Percentiles rank a stretch among this genome's conserved stretches.
Evolutionary conservation across 1,140 invertebrate species (phyloP).

Genomic region (Drosophila serrata): DNA sequence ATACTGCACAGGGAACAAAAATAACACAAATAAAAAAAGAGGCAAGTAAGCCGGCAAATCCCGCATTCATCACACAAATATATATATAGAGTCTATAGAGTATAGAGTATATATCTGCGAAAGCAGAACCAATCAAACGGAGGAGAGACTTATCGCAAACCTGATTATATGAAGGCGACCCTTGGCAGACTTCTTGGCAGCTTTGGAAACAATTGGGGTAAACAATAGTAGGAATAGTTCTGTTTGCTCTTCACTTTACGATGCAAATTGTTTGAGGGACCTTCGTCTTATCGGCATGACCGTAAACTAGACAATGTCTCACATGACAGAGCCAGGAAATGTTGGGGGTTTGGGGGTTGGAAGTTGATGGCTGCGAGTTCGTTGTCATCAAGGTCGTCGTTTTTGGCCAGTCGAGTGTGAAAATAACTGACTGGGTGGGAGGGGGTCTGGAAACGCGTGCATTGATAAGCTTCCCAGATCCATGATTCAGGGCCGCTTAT

Average conservation of each 20-base stretch:
- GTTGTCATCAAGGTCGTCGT: conserved; percentile 74
- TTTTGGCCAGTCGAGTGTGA: conserved; percentile 26
- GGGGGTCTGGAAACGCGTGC: conserved; percentile 7
- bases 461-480: conserved; percentile 22
- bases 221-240: conserved; percentile 41
- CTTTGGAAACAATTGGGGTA: conserved; percentile 14
- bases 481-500: conserved; percentile 1
- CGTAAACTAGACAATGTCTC: conserved; percentile 53
- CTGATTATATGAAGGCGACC: conserved; percentile 15
- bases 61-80: conserved; percentile 7
- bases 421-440: conserved; percentile 19
- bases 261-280: conserved; percentile 58
- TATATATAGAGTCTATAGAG: neutral
- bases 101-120: neutral
- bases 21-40: neutral
- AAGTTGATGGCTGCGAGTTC: conserved; percentile 44
- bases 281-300: conserved; percentile 59
- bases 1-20: neutral
- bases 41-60: conserved; percentile 31
- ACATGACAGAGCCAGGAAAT: conserved; percentile 32
- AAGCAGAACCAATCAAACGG: conserved; percentile 30
- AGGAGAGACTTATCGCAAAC: conserved; percentile 50
- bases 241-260: conserved; percentile 58
- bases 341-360: neutral
- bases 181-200: conserved; percentile 51